These are phyloP conservation scores for Paramormyrops kingsleyae DNA, from an alignment of 2,113 vertebrate genomes.

Conservation along the genomic window DNA sequence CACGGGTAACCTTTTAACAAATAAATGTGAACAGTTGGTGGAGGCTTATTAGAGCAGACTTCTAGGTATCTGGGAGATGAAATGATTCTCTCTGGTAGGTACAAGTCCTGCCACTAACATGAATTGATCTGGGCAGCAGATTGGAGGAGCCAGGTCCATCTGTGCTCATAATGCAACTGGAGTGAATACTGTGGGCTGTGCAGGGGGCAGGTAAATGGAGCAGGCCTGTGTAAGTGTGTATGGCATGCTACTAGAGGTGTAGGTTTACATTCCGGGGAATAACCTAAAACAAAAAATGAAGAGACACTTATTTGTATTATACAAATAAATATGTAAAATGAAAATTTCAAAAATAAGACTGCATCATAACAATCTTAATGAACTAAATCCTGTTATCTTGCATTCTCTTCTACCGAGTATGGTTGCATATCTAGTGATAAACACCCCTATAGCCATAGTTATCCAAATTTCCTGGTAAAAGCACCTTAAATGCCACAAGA, in stretches of 20 bases:
- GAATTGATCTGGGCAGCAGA: constrained; percentile 17
- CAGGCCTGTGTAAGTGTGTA: background rate
- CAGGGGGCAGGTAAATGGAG: background rate
- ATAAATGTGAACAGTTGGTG: constrained; percentile 14
- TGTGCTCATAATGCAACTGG: constrained; percentile 16
- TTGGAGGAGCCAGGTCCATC: constrained; percentile 1
- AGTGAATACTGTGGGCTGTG: constrained; percentile 1
- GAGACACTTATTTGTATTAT: background rate
- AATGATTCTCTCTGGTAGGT: constrained; percentile 25
- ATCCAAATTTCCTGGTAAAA: background rate
- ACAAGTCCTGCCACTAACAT: constrained; percentile 3
- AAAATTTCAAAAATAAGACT: background rate
- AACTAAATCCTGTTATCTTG: background rate
- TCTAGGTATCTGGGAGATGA: constrained; percentile 18
- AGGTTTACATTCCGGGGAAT: background rate
- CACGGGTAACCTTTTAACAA: constrained; percentile 15
- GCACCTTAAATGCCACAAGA: background rate
- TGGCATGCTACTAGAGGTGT: background rate
- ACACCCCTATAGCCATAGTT: background rate
- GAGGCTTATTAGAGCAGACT: constrained; percentile 29
- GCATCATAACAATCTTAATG: background rate
- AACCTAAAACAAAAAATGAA: background rate
- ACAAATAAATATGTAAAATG: background rate
- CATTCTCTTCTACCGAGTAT: background rate
- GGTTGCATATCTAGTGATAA: background rate